Evolutionary conservation across 2,888 invertebrate species (phyloP).

Genomic region (Synanthedon tipuliformis): DNA sequence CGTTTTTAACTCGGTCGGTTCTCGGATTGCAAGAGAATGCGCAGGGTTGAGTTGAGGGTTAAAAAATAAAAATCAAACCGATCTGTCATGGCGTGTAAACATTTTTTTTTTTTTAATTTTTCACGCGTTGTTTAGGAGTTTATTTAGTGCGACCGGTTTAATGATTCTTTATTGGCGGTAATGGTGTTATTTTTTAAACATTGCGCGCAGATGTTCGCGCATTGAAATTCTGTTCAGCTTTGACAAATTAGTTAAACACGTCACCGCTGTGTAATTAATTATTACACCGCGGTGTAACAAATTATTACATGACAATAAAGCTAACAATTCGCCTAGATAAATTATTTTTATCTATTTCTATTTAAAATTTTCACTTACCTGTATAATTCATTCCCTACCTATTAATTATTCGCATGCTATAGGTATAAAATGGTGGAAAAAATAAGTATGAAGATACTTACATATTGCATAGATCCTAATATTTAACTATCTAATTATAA

Average conservation of each 20-base stretch:
- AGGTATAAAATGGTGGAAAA: too few species aligned
- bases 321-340: too few species aligned
- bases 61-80: conserved; percentile 40
- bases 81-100: conserved; percentile 57
- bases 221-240: neutral
- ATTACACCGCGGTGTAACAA: neutral
- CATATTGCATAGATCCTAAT: too few species aligned
- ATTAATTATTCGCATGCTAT: too few species aligned
- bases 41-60: conserved; percentile 38
- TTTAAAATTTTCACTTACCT: too few species aligned
- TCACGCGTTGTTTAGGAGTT: conserved; percentile 56
- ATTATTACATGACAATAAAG: too few species aligned
- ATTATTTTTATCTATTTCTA: too few species aligned
- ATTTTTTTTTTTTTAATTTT: conserved; percentile 45
- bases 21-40: conserved; percentile 3
- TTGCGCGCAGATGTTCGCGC: conserved; percentile 3
- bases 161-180: neutral
- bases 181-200: conserved; percentile 24
- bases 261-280: neutral
- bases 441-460: too few species aligned
- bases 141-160: conserved; percentile 40
- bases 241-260: neutral
- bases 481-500: too few species aligned
- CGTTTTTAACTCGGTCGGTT: neutral
- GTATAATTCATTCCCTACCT: too few species aligned